Evolutionary conservation across 2,113 vertebrate species (phyloP).

Genomic region (Mesocricetus auratus): DNA sequence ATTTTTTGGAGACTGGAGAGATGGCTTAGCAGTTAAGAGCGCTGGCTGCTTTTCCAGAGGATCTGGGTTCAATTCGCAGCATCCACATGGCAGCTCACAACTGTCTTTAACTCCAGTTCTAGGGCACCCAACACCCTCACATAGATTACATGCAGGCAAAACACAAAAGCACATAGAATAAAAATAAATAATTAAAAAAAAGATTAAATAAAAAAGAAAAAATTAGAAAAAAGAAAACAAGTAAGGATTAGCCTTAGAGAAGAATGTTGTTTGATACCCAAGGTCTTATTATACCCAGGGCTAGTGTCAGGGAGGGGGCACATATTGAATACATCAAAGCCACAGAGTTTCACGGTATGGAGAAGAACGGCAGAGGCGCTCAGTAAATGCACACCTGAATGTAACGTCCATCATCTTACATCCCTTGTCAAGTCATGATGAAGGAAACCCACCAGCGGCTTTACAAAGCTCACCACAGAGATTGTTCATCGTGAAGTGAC

Average conservation of each 20-base stretch:
- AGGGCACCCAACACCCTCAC: neutral
- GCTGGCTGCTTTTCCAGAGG: neutral
- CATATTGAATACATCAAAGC: too few relatives aligned
- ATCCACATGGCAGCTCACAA: neutral
- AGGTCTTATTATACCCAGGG: accelerated
- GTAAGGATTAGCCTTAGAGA: neutral
- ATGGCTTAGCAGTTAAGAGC: neutral
- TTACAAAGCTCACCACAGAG: neutral
- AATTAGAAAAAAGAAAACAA: neutral
- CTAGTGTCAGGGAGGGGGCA: neutral
- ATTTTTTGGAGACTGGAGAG: neutral
- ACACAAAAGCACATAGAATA: neutral
- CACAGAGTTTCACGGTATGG: neutral
- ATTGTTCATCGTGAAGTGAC: too few relatives aligned
- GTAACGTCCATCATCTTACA: neutral
- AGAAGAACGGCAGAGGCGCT: accelerated
- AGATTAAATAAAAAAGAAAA: neutral
- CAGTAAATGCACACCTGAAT: neutral
- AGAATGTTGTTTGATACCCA: accelerated
- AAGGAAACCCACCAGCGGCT: neutral
- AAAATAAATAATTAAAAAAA: neutral
- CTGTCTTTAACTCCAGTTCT: neutral
- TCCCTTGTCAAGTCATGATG: neutral
- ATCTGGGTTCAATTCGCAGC: neutral
- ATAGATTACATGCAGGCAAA: neutral